Percentiles rank a stretch among this genome's conserved stretches.
Conservation (phyloP, 2,113 vertebrate species). For the Trogon melanurus region DNA sequence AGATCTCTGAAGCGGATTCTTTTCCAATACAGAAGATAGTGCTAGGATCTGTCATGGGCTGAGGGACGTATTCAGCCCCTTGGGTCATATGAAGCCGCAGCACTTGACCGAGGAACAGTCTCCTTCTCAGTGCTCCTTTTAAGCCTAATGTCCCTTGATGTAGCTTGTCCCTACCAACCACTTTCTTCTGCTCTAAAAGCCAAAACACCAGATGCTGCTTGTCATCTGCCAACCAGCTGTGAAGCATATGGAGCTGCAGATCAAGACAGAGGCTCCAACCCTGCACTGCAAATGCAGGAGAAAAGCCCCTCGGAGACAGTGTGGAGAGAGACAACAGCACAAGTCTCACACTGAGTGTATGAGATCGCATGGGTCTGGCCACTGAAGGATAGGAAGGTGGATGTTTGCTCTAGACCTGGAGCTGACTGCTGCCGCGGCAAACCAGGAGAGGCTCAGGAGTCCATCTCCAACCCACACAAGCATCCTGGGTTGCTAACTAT, state of each 20-base stretch:
- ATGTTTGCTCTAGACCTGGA: not conserved
- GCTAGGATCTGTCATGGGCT: not conserved
- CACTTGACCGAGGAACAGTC: not conserved
- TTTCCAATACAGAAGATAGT: not conserved
- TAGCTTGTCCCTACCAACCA: not conserved
- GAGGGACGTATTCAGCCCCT: not conserved
- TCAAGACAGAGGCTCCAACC: not conserved
- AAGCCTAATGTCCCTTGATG: not conserved
- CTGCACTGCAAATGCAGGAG: not conserved
- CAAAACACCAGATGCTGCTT: not conserved
- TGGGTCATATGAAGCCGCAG: not conserved
- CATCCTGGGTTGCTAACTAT: not conserved
- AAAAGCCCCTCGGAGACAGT: fast-evolving
- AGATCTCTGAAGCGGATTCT: not conserved
- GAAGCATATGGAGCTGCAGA: not conserved
- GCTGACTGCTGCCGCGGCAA: not conserved
- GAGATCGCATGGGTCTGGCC: not conserved
- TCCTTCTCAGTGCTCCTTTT: not conserved
- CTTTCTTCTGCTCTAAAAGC: not conserved
- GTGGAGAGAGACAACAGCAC: not conserved
- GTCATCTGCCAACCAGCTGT: not conserved
- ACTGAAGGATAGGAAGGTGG: not conserved
- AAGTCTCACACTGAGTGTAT: fast-evolving
- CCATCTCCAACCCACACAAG: not conserved
- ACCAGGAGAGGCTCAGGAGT: not conserved